Evolutionary conservation across 2,888 invertebrate genomes (phyloP).

Genomic region (Antheraea yamamai): DNA sequence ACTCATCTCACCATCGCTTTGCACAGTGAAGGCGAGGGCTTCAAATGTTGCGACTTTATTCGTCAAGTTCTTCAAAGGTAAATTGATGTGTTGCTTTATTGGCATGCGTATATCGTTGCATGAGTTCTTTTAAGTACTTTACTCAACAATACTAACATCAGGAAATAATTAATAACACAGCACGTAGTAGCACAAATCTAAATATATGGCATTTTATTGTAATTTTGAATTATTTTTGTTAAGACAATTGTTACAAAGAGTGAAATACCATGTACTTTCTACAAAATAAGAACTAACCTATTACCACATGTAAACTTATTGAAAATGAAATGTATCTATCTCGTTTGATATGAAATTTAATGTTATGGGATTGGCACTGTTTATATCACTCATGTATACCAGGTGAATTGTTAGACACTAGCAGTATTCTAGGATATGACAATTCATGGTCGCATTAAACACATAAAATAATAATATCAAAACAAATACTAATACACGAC

Average conservation of each 20-base stretch:
- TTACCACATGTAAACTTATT: background rate
- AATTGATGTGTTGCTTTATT: constrained; percentile 77
- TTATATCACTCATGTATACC: background rate
- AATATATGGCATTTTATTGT: constrained; percentile 32
- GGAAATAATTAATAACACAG: constrained; percentile 23
- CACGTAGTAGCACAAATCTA: constrained; percentile 36
- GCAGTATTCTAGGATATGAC: too few relatives aligned
- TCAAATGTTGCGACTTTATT: constrained; percentile 66
- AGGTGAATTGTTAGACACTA: too few relatives aligned
- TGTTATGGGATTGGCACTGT: constrained; percentile 12
- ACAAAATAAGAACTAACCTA: constrained; percentile 16
- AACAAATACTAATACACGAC: too few relatives aligned
- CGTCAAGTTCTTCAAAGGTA: constrained; percentile 72
- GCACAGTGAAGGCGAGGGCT: constrained; percentile 75
- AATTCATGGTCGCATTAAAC: too few relatives aligned
- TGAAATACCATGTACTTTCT: constrained; percentile 69
- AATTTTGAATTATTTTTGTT: background rate
- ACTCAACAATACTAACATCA: constrained; percentile 33
- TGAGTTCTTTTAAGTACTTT: constrained; percentile 38
- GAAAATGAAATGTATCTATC: background rate
- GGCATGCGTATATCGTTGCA: constrained; percentile 59
- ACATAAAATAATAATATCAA: too few relatives aligned
- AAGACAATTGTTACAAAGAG: constrained; percentile 34
- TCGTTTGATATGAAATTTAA: background rate
- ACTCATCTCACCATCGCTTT: constrained; percentile 73